Conservation (phyloP, 2,113 vertebrate species). For the Cyprinodon variegatus region DNA sequence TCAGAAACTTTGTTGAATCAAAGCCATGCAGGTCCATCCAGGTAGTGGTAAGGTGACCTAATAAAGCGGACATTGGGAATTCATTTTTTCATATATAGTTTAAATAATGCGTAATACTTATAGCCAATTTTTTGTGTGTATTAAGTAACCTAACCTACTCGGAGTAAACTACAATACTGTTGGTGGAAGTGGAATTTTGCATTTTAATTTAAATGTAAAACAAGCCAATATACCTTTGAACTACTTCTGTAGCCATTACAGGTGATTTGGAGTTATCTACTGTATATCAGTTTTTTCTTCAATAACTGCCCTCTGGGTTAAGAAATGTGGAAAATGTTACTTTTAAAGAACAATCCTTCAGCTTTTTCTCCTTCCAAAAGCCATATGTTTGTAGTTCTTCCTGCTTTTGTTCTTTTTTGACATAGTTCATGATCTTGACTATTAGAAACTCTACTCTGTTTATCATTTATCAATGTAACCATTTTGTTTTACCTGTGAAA, state of each 20-base stretch:
- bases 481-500: neutral
- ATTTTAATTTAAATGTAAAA: neutral
- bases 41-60: too few relatives aligned
- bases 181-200: neutral
- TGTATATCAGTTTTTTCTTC: neutral
- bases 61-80: neutral
- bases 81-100: neutral
- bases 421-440: neutral
- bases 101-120: neutral
- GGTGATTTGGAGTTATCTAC: neutral
- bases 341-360: neutral
- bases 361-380: conserved; percentile 29
- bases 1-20: too few relatives aligned
- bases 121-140: too few relatives aligned
- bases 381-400: conserved; percentile 25
- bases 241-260: neutral
- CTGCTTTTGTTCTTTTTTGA: conserved; percentile 38
- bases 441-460: neutral
- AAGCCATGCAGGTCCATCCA: too few relatives aligned
- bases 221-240: neutral
- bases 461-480: neutral
- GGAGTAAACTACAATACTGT: too few relatives aligned
- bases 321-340: neutral
- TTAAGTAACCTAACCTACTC: too few relatives aligned
- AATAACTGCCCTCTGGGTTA: neutral